Conservation (phyloP, 1,140 invertebrate species). For the Drosophila neocordata region DNA sequence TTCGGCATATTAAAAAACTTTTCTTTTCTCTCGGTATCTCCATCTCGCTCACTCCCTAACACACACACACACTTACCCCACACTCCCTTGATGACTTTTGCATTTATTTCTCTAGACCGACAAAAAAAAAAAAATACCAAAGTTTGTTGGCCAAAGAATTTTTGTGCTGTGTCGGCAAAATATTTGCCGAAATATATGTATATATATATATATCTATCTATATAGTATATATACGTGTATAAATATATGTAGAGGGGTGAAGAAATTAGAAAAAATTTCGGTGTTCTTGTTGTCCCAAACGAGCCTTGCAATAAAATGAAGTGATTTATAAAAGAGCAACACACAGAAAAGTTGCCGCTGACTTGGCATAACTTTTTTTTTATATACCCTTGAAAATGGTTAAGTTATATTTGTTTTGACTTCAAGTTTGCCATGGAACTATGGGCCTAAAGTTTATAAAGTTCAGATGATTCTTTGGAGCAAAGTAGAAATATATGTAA, state of each 20-base stretch:
- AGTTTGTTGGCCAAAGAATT: slow-evolving; percentile 40
- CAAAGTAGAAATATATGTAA: too few relatives aligned
- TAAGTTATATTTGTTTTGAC: not conserved
- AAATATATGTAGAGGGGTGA: slow-evolving; percentile 21
- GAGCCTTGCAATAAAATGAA: slow-evolving; percentile 61
- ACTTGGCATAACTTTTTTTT: slow-evolving; percentile 41
- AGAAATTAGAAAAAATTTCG: slow-evolving; percentile 76
- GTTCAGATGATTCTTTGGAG: too few relatives aligned
- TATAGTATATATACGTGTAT: not conserved
- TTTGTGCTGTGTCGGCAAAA: slow-evolving; percentile 67
- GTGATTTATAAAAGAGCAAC: slow-evolving; percentile 69
- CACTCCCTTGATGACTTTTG: slow-evolving; percentile 72
- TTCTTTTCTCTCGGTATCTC: slow-evolving; percentile 34
- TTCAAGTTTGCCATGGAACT: not conserved
- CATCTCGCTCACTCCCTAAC: not conserved
- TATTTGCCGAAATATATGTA: slow-evolving; percentile 33
- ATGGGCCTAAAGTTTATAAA: not conserved
- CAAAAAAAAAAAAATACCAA: slow-evolving; percentile 28
- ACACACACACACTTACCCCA: not conserved
- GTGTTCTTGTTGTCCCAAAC: slow-evolving; percentile 45
- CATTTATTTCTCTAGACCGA: slow-evolving; percentile 64
- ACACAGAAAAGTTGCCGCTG: slow-evolving; percentile 55
- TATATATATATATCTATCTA: slow-evolving; percentile 8
- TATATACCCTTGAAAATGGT: not conserved
- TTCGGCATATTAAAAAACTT: slow-evolving; percentile 81